Percentiles rank a stretch among this genome's conserved stretches.
These are phyloP conservation scores for Hirtodrosophila confusa DNA, from an alignment of 2,888 invertebrate genomes.

Conservation along the genomic window DNA sequence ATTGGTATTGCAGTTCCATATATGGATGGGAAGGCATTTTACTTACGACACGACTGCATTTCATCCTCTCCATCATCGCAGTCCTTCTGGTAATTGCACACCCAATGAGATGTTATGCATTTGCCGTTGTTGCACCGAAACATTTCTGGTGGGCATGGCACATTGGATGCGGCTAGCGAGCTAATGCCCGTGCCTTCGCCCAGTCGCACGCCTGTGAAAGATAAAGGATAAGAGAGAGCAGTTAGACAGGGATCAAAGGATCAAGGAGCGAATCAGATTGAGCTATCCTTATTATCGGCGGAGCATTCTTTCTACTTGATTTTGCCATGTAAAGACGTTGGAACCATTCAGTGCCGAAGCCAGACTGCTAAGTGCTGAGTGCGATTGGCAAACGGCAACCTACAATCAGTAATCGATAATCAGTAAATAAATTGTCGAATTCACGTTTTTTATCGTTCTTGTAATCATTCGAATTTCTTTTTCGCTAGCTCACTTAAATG, in stretches of 20 bases:
- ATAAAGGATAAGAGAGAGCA: not conserved
- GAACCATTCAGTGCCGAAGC: too few species aligned
- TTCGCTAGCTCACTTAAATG: too few species aligned
- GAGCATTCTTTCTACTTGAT: too few species aligned
- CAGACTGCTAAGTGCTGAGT: too few species aligned
- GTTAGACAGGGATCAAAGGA: constrained; percentile 1
- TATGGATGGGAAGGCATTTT: not conserved
- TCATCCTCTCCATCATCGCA: constrained; percentile 97
- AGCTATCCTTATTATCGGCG: not conserved
- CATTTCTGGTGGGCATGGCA: constrained; percentile 89
- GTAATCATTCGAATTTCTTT: too few species aligned
- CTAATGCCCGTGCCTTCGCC: constrained; percentile 61
- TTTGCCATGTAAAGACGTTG: too few species aligned
- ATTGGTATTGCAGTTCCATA: not conserved
- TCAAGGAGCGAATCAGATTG: constrained; percentile 5
- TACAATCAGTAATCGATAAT: too few species aligned
- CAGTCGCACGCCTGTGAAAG: constrained; percentile 68
- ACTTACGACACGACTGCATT: constrained; percentile 95
- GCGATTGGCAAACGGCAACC: too few species aligned
- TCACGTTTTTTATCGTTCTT: too few species aligned
- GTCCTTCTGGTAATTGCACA: constrained; percentile 97
- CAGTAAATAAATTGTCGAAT: too few species aligned
- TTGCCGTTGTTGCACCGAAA: constrained; percentile 93
- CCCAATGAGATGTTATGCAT: constrained; percentile 93
- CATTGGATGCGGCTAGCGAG: constrained; percentile 72